Evolutionary conservation across 2,113 vertebrate genomes (phyloP), one percentile per base, ranked within the genome.

Genomic region (Pogonocichla stellata): DNA sequence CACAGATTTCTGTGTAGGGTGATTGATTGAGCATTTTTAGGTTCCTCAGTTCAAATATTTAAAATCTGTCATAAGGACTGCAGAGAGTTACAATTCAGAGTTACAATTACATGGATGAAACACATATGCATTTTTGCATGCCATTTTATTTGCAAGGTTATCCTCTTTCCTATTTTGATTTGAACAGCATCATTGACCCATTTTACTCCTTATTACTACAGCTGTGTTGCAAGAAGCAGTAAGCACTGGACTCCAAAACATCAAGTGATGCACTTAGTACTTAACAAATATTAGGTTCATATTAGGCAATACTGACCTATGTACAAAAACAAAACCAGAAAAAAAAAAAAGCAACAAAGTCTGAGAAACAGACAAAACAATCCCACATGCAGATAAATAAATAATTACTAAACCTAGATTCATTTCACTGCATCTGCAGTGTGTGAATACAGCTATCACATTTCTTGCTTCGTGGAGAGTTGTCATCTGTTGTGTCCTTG

Each of bases 401-500:
- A 25, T 84, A 75, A 80, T 73, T 62, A 26, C 78, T 81, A 74
- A 86, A 13, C 38, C 34, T 67, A 89, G 84, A 87, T 92, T 57
- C 28, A 40, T 93, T 82, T 91, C 73, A 82, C 9, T 81, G 54
- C 70, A 45, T 61, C 84, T 87, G 53, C 89, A 81, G 2, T 61
- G 72, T 42, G 10, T 75, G 69, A 74, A 67, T 64, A 38, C 25
- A 94, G 48, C 65, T 62, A 56, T 88, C 48, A 20, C 65, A 61
- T 72, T 70, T 73, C 40, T 80, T 88, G 33, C 29, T 84, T 86
- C 0, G 0, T 81, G 66, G 77, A 78, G 65, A 64, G 65, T 56
- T 91, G 48, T 88, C 61, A 81, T 87, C 83, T 91, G 61, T 60
- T 83, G 60, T 84, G 69, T 92, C 91, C 92, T 90, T 75, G 24